These are phyloP conservation scores for Drosophila melanica DNA, from an alignment of 1,140 invertebrate genomes.

Conservation along the genomic window DNA sequence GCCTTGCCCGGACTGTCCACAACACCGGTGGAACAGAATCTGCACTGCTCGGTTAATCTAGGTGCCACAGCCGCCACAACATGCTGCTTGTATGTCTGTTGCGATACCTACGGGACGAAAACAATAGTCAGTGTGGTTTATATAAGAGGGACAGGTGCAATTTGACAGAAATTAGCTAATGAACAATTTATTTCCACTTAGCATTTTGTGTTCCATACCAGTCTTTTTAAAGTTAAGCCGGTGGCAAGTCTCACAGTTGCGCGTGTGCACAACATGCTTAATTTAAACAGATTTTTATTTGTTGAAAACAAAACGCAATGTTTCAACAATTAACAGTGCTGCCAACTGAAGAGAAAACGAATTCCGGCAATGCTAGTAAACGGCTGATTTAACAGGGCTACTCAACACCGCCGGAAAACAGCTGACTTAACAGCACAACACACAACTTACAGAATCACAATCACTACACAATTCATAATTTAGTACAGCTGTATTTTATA, in stretches of 20 bases:
- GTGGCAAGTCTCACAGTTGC: slow-evolving; percentile 44
- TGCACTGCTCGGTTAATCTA: slow-evolving; percentile 34
- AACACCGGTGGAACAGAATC: slow-evolving; percentile 58
- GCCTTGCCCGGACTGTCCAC: slow-evolving; percentile 50
- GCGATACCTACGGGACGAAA: slow-evolving; percentile 41
- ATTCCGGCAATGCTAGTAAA: neutral
- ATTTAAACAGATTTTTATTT: slow-evolving; percentile 38
- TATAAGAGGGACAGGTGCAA: slow-evolving; percentile 54
- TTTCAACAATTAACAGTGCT: slow-evolving; percentile 48
- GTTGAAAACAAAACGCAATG: slow-evolving; percentile 40
- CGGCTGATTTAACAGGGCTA: slow-evolving; percentile 18
- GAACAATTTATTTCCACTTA: accelerated
- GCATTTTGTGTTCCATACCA: slow-evolving; percentile 25
- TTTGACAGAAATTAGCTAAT: neutral
- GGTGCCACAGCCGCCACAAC: slow-evolving; percentile 5
- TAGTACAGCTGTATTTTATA: slow-evolving; percentile 1
- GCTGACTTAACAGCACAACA: slow-evolving; percentile 13
- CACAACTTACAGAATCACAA: slow-evolving; percentile 20
- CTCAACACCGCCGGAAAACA: neutral
- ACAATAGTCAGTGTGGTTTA: slow-evolving; percentile 52
- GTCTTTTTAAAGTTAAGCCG: slow-evolving; percentile 17
- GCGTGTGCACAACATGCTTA: slow-evolving; percentile 67
- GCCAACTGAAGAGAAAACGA: slow-evolving; percentile 41
- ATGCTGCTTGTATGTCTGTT: slow-evolving; percentile 39
- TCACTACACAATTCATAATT: neutral